Base-by-base conservation (phyloP, 1,140 invertebrate species). In the Teleogryllus occipitalis region DNA sequence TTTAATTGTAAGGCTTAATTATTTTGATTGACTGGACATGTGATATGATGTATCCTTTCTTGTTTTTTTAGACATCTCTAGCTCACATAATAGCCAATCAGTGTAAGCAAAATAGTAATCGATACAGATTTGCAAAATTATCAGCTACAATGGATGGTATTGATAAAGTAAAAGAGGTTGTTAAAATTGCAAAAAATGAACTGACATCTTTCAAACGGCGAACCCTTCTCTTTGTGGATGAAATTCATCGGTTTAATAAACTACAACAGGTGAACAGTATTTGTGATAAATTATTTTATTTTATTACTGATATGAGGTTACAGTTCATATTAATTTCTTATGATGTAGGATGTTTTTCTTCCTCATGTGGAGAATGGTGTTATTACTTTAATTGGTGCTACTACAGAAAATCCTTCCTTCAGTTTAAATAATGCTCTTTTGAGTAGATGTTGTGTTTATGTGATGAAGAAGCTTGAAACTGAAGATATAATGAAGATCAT, bases 241-340 rank as follows among this genome's bases (percentile, higher is more conserved):
- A 96, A 87, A 95, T 96, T 83, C 95, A 96, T 85, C 89, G 94
- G 54, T 96, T 96, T 82, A 96, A 95, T 85, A 96, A 96, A 87
- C 85, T 90, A 76, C 94, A 95, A 82, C 92, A 93, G 87, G 83
- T 84, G 80, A 47, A 21, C 27, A 39, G 27, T 39, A 39, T 39
- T 39, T 48, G 21, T 18, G 46, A 65, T 65, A 15, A 76, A 18
- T 8, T 76, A 39, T 18, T 15, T 22, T 39, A 75, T 74, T n/a
- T 2, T 21, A 48, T 48, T 76, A 21, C 0, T 76, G 21, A 47
- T 39, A 72, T 10, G 46, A 79, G 39, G 22, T 79, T 46, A 15
- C n/a, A 74, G 39, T n/a, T 72, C 47, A 78, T 78, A 15, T 78
- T 80, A 14, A 12, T 80, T 22, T 15, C 7, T 8, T 74, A 74